Base-by-base conservation (phyloP, 2,113 vertebrate genomes). In the Oreochromis spilurus region DNA sequence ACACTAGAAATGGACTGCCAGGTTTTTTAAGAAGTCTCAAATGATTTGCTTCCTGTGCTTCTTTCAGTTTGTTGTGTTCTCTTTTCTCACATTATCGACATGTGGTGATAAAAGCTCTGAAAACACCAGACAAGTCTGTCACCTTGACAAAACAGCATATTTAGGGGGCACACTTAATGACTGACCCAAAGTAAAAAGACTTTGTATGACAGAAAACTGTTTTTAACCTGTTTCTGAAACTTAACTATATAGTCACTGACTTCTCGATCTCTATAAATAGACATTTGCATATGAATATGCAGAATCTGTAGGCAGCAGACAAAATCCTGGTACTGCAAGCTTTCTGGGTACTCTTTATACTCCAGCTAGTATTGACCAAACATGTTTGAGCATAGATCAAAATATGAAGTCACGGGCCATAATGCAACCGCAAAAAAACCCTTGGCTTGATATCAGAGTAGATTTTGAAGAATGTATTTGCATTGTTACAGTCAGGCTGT, bases 21-120 rank as follows among this genome's bases (percentile, higher is more conserved):
- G 17, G 8, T 24, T 72, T 40, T 24, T 75, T 60, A 40, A 26
- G 9, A 77, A 65, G 38, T 12, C 45, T 82, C 3, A 54, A 45
- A 72, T 24, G n/a, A 38, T 55, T 84, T 78, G 19, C 13, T 48
- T 54, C 40, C 16, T 10, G 53, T 29, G 34, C 38, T 81, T 87
- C 54, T 82, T 38, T 53, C 62, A 48, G 13, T 72, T 70, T 45
- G 65, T 62, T 83, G 21, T 43, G 43, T 86, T 36, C 50, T 31
- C 40, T 43, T 17, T 57, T 82, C 31, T 19, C 58, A 84, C n/a
- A 5, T 75, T 70, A 62, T 53, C 5, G 10, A 36, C 17, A 14
- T 40, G 58, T 7, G 83, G 50, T 43, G 45, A 29, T 60, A 87
- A 88, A 88, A 85, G 58, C 82, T 67, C 26, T 36, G 82, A 82